Percentiles rank a stretch among this genome's conserved stretches.
Evolutionary conservation across 2,797 vertebrate species (phyloP).

Genomic region (Pipistrellus pygmaeus): DNA sequence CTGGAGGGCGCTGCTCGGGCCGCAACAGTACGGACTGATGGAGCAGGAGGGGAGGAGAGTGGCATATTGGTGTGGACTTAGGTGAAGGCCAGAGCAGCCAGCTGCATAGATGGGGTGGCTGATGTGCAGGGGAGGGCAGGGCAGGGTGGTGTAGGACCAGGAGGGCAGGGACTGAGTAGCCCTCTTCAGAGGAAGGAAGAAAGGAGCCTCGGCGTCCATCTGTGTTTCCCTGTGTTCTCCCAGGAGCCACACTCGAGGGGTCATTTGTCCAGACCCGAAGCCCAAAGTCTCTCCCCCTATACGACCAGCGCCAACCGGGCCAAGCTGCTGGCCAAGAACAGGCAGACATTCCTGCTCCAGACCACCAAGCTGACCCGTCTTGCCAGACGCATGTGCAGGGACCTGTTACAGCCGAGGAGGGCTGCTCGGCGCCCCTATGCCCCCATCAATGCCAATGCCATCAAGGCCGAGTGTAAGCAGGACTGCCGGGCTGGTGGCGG

Average conservation of each 20-base stretch:
- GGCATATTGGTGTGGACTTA: not conserved
- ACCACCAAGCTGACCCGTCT: slow-evolving; percentile 96
- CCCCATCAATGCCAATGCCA: slow-evolving; percentile 96
- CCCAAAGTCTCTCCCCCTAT: slow-evolving; percentile 94
- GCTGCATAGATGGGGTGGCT: not conserved
- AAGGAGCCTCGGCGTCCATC: not conserved
- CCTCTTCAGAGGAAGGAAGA: not conserved
- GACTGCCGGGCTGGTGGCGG: not conserved
- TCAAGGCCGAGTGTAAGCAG: slow-evolving; percentile 95
- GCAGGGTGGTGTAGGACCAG: too few relatives aligned
- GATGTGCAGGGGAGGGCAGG: not conserved
- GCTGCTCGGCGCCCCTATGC: slow-evolving; percentile 95
- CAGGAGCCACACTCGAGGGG: slow-evolving; percentile 90
- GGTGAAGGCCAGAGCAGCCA: not conserved
- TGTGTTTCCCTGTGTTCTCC: slow-evolving; percentile 6
- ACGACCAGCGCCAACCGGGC: slow-evolving; percentile 95
- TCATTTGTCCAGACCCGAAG: slow-evolving; percentile 95
- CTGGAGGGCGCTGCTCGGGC: slow-evolving; percentile 94
- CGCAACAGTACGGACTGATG: slow-evolving; percentile 89
- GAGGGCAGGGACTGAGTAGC: not conserved
- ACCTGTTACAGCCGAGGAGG: slow-evolving; percentile 94
- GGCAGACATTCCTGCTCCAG: slow-evolving; percentile 96
- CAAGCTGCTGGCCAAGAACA: slow-evolving; percentile 96
- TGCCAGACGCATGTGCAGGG: slow-evolving; percentile 94
- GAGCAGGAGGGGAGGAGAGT: not conserved